phyloP scores from a whole-genome alignment of 2,797 vertebrate species.

The Esox masquinongy region DNA sequence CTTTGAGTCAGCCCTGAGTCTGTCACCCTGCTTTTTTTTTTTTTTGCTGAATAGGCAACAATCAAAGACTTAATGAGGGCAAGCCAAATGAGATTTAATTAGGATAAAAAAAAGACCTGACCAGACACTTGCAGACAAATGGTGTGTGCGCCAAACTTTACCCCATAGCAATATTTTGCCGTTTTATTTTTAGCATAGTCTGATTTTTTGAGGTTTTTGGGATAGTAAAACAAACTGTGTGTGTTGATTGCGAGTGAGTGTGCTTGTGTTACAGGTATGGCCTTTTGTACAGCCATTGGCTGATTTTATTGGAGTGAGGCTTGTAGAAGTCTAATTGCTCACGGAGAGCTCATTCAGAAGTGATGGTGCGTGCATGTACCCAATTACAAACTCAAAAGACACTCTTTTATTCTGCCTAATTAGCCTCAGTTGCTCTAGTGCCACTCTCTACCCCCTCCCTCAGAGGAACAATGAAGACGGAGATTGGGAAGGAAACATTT shows the following conservation, averaged over 20 bases:
- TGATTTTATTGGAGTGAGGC: background rate
- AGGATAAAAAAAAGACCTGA: background rate
- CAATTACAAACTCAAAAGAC: constrained; percentile 26
- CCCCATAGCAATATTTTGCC: no score
- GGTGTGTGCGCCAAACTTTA: background rate
- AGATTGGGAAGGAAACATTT: constrained; percentile 2
- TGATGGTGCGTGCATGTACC: constrained; percentile 25
- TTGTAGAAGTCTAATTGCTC: constrained; percentile 11
- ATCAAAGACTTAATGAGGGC: background rate
- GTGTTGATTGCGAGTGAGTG: background rate
- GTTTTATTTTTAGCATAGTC: no score
- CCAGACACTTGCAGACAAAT: background rate
- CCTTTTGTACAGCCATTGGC: background rate
- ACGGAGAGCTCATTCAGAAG: constrained; percentile 8
- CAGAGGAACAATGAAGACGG: background rate
- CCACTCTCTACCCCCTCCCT: constrained; percentile 4
- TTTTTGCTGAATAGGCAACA: background rate
- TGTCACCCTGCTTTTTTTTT: background rate
- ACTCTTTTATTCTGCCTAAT: background rate
- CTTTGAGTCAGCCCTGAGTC: background rate
- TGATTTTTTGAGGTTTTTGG: no score
- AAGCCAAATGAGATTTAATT: background rate
- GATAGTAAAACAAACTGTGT: background rate
- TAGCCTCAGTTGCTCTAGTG: background rate
- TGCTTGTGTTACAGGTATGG: background rate